A percentile compares a stretch with the other conserved stretches of the same genome.
Evolutionary conservation across 2,888 invertebrate species (phyloP).

Genomic region (Polydrusus pterygomalis): DNA sequence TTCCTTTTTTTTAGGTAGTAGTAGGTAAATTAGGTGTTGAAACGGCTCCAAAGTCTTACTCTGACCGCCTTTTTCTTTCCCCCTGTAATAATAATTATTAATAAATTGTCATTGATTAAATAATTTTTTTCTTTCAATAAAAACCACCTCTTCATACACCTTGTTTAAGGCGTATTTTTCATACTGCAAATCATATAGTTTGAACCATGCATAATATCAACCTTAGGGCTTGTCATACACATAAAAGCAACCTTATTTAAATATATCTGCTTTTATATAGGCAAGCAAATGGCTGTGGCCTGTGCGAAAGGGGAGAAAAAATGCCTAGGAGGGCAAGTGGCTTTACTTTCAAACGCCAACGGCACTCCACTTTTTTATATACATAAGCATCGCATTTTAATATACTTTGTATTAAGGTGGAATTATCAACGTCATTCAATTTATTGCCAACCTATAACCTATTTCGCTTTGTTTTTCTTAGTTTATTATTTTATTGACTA

Average conservation of each 20-base stretch:
- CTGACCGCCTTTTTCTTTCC: too few species aligned
- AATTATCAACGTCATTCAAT: too few species aligned
- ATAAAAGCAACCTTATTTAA: constrained; percentile 51
- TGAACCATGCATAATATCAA: constrained; percentile 44
- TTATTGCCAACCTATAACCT: too few species aligned
- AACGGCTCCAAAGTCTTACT: too few species aligned
- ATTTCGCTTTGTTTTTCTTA: too few species aligned
- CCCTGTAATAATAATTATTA: too few species aligned
- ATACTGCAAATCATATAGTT: constrained; percentile 34
- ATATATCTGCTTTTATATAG: constrained; percentile 33
- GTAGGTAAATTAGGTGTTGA: too few species aligned
- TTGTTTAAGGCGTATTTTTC: constrained; percentile 16
- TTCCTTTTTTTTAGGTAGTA: too few species aligned
- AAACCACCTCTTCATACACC: constrained; percentile 12
- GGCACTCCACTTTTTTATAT: constrained; percentile 1
- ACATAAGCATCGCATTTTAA: neutral
- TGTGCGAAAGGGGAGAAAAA: constrained; percentile 17
- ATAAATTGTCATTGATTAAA: too few species aligned
- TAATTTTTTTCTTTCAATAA: neutral
- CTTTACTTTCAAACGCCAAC: constrained; percentile 17
- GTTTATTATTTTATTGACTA: too few species aligned
- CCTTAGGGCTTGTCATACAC: constrained; percentile 44
- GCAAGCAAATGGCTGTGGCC: constrained; percentile 28
- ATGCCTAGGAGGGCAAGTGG: neutral
- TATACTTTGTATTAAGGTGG: neutral